Percentiles rank a stretch among this genome's conserved stretches.
phyloP scores from a whole-genome alignment of 2,888 invertebrate genomes.

The Pollenia amentaria region DNA sequence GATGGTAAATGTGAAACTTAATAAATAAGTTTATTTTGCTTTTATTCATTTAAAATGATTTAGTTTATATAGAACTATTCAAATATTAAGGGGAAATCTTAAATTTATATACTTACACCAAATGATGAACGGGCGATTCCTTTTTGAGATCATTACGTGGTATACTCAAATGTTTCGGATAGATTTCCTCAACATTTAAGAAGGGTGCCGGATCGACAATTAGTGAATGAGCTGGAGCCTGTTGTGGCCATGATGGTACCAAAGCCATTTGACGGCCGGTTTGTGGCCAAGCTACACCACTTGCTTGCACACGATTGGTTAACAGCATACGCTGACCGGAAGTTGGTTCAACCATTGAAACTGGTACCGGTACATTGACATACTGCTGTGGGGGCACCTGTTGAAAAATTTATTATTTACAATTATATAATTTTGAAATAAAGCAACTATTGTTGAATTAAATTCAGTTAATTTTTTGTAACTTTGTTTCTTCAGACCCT shows the following conservation, averaged over 20 bases:
- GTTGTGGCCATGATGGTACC: slow-evolving; percentile 93
- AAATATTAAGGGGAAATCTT: too few species aligned
- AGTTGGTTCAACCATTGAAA: slow-evolving; percentile 95
- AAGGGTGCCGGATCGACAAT: slow-evolving; percentile 91
- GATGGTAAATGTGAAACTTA: neutral
- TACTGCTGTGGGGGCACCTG: slow-evolving; percentile 94
- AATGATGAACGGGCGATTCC: slow-evolving; percentile 86
- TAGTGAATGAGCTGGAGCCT: slow-evolving; percentile 89
- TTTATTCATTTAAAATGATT: too few species aligned
- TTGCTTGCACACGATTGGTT: slow-evolving; percentile 85
- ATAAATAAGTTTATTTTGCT: neutral
- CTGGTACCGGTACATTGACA: slow-evolving; percentile 89
- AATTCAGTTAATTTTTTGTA: too few species aligned
- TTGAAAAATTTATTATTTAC: slow-evolving; percentile 12
- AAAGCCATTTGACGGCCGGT: slow-evolving; percentile 90
- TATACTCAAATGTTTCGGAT: slow-evolving; percentile 87
- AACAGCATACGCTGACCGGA: slow-evolving; percentile 92
- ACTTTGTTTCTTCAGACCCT: too few species aligned
- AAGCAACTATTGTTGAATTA: too few species aligned
- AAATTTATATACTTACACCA: slow-evolving; percentile 81
- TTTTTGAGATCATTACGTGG: slow-evolving; percentile 86
- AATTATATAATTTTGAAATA: slow-evolving; percentile 12
- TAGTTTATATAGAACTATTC: too few species aligned
- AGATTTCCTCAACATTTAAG: slow-evolving; percentile 87
- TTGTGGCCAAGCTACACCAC: slow-evolving; percentile 85